Conservation (phyloP, 2,797 vertebrate species). For the Hipposideros larvatus region DNA sequence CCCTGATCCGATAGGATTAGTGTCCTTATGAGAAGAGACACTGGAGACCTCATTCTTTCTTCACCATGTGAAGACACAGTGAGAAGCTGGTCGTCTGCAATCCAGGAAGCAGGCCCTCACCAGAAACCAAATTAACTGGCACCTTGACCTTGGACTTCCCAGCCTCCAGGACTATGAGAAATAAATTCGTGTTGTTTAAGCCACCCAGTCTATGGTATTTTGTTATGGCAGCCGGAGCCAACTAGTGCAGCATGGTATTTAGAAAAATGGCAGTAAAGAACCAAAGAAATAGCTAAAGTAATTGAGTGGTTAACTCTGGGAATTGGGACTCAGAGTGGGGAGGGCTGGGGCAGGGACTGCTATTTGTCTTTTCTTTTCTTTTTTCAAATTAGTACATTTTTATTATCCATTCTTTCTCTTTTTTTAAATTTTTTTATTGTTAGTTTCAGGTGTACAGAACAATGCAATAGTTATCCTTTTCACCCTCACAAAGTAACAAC, state of each 20-base stretch:
- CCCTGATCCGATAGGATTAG: background rate
- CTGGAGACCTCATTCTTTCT: background rate
- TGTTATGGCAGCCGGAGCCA: background rate
- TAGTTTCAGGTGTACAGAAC: too few relatives aligned
- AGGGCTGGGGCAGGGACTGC: background rate
- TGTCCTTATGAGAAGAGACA: background rate
- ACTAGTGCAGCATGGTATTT: background rate
- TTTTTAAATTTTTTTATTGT: too few relatives aligned
- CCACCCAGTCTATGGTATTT: background rate
- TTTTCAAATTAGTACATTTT: too few relatives aligned
- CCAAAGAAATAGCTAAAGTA: background rate
- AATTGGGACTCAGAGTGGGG: background rate
- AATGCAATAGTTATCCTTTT: too few relatives aligned
- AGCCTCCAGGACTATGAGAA: background rate
- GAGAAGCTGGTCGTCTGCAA: background rate
- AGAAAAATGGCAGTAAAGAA: background rate
- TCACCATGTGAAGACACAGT: background rate
- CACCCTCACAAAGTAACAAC: too few relatives aligned
- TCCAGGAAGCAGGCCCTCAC: background rate
- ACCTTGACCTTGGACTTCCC: background rate
- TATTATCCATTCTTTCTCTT: too few relatives aligned
- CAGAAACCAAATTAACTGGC: background rate
- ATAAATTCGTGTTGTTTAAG: background rate
- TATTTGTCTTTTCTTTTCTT: too few relatives aligned
- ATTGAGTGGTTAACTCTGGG: background rate